Evolutionary conservation across 2,113 vertebrate species (phyloP).

Genomic region (Trematomus loennbergii): DNA sequence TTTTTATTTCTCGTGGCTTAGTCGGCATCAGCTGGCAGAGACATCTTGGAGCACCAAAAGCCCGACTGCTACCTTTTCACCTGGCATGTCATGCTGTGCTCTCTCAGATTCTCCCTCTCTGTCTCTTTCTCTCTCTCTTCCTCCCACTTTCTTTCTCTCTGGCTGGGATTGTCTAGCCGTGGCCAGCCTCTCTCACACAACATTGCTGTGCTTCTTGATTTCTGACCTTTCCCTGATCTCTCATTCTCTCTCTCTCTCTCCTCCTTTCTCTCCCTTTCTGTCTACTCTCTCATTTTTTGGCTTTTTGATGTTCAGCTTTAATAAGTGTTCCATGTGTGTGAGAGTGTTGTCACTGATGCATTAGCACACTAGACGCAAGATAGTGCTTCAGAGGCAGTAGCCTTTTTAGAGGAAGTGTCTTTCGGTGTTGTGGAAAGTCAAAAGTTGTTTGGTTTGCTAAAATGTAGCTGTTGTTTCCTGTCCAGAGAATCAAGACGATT

Average conservation of each 20-base stretch:
- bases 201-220: conserved; percentile 50
- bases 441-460: conserved; percentile 19
- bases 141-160: conserved; percentile 17
- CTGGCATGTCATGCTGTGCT: conserved; percentile 67
- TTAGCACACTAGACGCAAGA: conserved; percentile 45
- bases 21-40: conserved; percentile 69
- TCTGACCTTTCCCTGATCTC: conserved; percentile 40
- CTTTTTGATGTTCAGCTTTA: conserved; percentile 74
- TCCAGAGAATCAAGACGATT: neutral
- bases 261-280: conserved; percentile 12
- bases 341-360: conserved; percentile 68
- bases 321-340: conserved; percentile 76
- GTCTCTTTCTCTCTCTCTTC: conserved; percentile 29
- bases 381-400: conserved; percentile 44
- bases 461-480: conserved; percentile 13
- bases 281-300: conserved; percentile 42
- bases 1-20: conserved; percentile 69
- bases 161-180: conserved; percentile 46
- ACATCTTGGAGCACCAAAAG: conserved; percentile 62
- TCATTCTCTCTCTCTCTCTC: conserved; percentile 27
- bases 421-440: conserved; percentile 2
- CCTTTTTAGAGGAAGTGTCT: neutral
- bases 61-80: conserved; percentile 68
- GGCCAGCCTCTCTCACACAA: conserved; percentile 49
- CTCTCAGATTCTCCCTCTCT: conserved; percentile 7